Evolutionary conservation across 2,797 vertebrate species (phyloP).

Genomic region (Alcedo quadribrachys): DNA sequence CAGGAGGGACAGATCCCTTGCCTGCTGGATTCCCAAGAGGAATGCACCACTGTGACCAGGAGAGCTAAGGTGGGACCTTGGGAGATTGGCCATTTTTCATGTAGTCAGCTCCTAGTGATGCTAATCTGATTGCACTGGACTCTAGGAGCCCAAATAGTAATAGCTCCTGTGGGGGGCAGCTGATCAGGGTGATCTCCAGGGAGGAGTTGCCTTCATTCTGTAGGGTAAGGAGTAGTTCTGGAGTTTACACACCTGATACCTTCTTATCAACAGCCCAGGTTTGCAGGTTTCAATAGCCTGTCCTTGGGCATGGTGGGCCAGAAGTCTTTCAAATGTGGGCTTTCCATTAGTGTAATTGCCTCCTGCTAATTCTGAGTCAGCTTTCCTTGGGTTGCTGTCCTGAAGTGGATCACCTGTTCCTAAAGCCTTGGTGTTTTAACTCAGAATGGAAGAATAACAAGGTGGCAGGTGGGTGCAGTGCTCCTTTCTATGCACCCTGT

Average conservation of each 20-base stretch:
- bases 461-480: rapidly evolving
- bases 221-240: neutral
- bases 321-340: neutral
- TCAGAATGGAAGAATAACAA: neutral
- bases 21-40: neutral
- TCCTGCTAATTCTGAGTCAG: neutral
- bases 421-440: neutral
- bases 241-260: neutral
- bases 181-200: neutral
- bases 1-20: neutral
- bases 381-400: neutral
- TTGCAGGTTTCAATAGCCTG: neutral
- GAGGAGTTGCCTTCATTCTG: neutral
- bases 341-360: neutral
- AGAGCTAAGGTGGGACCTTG: neutral
- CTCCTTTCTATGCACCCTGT: neutral
- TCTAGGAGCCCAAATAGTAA: neutral
- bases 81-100: neutral
- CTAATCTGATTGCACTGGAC: neutral
- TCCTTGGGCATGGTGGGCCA: neutral
- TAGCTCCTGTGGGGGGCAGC: neutral
- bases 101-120: neutral
- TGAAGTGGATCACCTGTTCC: neutral
- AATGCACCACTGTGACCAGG: rapidly evolving
- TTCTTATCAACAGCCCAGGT: neutral